These are phyloP conservation scores for Dicyrtomina minuta DNA, from an alignment of 2,888 invertebrate species.

Conservation along the genomic window DNA sequence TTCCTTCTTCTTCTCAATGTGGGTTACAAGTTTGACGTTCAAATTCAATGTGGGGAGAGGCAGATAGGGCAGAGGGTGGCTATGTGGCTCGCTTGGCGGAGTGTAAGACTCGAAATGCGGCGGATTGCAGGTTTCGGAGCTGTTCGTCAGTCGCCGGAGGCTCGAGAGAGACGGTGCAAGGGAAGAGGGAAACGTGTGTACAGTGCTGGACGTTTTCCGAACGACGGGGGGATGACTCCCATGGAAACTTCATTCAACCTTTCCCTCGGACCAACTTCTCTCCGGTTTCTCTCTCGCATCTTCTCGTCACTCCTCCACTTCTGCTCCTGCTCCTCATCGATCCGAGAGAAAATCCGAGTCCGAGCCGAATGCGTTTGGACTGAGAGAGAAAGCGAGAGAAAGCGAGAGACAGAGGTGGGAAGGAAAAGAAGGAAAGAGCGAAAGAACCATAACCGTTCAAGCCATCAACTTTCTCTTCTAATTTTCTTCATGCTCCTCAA, in stretches of 20 bases:
- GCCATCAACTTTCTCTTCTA: conserved; percentile 15
- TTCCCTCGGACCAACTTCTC: conserved; percentile 14
- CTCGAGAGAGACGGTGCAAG: neutral
- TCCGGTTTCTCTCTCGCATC: conserved; percentile 4
- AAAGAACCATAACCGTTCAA: neutral
- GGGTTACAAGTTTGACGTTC: conserved; percentile 14
- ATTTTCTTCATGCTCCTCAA: conserved; percentile 4
- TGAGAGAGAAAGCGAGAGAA: neutral
- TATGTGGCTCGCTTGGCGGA: too few relatives aligned
- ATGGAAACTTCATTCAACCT: conserved; percentile 26
- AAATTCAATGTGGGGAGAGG: conserved; percentile 21
- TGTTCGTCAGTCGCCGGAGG: conserved; percentile 12
- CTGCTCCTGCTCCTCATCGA: conserved; percentile 12
- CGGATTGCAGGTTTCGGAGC: conserved; percentile 29
- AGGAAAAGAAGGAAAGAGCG: neutral
- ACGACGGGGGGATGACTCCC: neutral
- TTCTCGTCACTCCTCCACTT: neutral
- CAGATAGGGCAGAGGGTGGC: conserved; percentile 22
- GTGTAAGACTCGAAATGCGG: conserved; percentile 29
- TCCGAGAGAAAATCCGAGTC: neutral
- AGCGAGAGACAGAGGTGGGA: too few relatives aligned
- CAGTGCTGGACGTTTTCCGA: too few relatives aligned
- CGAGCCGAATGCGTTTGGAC: neutral
- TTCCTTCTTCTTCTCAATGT: conserved; percentile 5
- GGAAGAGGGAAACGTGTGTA: neutral